Base-by-base conservation (phyloP, 2,113 vertebrate genomes). In the Crotalus tigris region DNA sequence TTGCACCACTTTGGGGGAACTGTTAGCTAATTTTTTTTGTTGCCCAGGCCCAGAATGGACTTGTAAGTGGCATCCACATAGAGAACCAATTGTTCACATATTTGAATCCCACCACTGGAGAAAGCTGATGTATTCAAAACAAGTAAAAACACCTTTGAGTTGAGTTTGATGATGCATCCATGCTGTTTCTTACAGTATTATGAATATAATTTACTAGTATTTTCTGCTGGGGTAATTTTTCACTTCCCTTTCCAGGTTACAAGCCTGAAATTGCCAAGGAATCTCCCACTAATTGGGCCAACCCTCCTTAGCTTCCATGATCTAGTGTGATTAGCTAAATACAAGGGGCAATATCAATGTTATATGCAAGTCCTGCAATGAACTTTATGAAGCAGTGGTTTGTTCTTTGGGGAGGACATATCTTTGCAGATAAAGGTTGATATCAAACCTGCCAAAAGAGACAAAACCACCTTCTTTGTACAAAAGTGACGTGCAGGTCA, bases 371-470 rank as follows among this genome's bases (percentile, higher is more conserved):
- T 57, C n/a, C 33, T 88, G 87, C 87, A 88, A 55, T 55, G n/a
- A 54, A 88, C 8, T 57, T 88, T 19, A 57, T 19, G 21, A 88
- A 90, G 26, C 3, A 91, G 57, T 17, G 23, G 0, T 0, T 85
- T 59, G 91, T 59, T 61, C 1, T 94, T 93, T 61, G 33, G 5
- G 61, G 94, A 24, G 81, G 19, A 39, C 92, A 33, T 11, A 44
- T 46, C 93, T 91, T 55, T 11, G 46, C 23, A 93, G 91, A 24
- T 85, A 46, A 93, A 94, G 15, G 15, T 55, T 92, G 46, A 54
- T 51, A 44, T 0, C 46, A 39, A 0, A 81, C 91, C 39, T 91
- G 2, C 39, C 6, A 75, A 89, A 90, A 75, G 26, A 88, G 33
- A 93, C 39, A 29, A 89, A 19, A 90, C 87, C 44, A 81, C 55